phyloP scores from a whole-genome alignment of 1,140 invertebrate genomes.

The Drosophila persimilis region DNA sequence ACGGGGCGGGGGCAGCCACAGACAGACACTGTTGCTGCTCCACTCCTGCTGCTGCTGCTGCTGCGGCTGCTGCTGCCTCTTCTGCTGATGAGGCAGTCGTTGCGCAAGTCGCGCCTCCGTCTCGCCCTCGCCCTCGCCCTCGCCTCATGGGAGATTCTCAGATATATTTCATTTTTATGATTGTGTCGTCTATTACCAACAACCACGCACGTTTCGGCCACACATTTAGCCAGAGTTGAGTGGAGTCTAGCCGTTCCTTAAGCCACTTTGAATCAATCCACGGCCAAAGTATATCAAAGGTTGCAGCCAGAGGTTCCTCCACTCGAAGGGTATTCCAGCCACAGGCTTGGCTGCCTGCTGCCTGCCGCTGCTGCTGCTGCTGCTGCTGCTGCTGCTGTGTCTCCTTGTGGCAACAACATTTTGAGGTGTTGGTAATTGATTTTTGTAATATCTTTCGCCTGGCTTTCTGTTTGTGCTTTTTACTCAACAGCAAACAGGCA shows the following conservation, averaged over 20 bases:
- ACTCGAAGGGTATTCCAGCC: background rate
- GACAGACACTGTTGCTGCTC: constrained; percentile 11
- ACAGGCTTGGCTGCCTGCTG: background rate
- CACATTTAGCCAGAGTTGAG: constrained; percentile 10
- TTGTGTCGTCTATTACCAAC: constrained; percentile 81
- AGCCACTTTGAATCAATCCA: too few species aligned
- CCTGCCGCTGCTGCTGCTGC: constrained; percentile 30
- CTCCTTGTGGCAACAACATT: constrained; percentile 62
- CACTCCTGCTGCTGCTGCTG: constrained; percentile 63
- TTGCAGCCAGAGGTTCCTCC: too few species aligned
- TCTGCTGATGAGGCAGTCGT: constrained; percentile 66
- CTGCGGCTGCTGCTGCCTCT: constrained; percentile 34
- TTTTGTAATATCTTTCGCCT: constrained; percentile 79
- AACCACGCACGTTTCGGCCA: constrained; percentile 74
- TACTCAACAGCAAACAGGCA: constrained; percentile 36
- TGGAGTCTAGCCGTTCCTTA: too few species aligned
- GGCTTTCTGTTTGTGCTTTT: constrained; percentile 50
- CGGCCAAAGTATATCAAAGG: too few species aligned
- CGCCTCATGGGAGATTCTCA: constrained; percentile 78
- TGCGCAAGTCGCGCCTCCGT: constrained; percentile 65
- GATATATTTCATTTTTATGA: constrained; percentile 82
- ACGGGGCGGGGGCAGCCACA: constrained; percentile 64
- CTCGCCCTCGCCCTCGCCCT: constrained; percentile 21
- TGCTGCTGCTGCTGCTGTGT: constrained; percentile 55
- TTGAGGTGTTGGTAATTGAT: constrained; percentile 81